phyloP scores from a whole-genome alignment of 1,140 invertebrate species.

The Drosophila nikananu region DNA sequence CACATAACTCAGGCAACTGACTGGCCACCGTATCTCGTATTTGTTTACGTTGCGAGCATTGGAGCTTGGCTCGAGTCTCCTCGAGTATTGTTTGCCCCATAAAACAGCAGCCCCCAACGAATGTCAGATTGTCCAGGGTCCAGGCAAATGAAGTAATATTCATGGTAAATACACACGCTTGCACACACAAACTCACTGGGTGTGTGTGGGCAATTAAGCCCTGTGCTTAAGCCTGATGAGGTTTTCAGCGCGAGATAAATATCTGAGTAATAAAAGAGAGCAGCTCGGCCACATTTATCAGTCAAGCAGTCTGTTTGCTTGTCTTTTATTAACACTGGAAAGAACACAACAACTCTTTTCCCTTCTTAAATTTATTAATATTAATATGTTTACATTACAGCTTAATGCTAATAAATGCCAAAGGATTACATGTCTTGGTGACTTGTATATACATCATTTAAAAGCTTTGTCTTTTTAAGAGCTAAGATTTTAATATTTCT shows the following conservation, averaged over 20 bases:
- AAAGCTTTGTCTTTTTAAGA: background rate
- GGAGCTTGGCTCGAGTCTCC: conserved; percentile 2
- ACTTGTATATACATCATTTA: background rate
- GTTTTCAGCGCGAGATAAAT: conserved; percentile 78
- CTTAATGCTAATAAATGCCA: background rate
- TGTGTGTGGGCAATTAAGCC: conserved; percentile 67
- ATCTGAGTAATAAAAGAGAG: conserved; percentile 56
- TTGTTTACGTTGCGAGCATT: conserved; percentile 37
- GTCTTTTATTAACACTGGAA: background rate
- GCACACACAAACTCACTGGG: conserved; percentile 5
- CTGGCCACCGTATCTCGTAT: conserved; percentile 4
- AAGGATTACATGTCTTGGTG: background rate
- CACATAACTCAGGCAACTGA: conserved; percentile 23
- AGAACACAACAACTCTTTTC: too few species aligned
- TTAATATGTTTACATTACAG: too few species aligned
- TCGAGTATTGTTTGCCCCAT: conserved; percentile 40
- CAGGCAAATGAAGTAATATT: conserved; percentile 66
- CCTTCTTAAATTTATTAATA: too few species aligned
- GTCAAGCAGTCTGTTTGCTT: conserved; percentile 7
- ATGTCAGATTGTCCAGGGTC: conserved; percentile 47
- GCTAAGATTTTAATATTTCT: background rate
- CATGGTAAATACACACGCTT: conserved; percentile 23
- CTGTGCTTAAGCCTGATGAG: conserved; percentile 77
- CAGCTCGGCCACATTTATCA: conserved; percentile 27
- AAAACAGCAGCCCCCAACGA: conserved; percentile 35